Evolutionary conservation across 30 jellyfish, hydroid and myxozoan species (phyloP).

Genomic region (Turritopsis dohrnii): DNA sequence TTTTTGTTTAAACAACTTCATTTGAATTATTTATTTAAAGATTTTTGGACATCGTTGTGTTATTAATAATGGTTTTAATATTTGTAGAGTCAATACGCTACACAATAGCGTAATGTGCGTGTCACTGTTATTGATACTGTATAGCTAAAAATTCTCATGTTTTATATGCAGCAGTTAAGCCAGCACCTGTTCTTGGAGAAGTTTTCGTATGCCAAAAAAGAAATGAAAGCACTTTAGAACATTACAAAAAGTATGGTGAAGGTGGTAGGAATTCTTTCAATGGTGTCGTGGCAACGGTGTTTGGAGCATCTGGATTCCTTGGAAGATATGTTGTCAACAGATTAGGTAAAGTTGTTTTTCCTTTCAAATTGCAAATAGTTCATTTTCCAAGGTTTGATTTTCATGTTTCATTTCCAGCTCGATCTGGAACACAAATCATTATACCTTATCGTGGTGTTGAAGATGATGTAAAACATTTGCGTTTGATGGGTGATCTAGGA

Average conservation of each 20-base stretch:
- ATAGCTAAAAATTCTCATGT: too few species aligned
- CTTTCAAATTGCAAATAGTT: too few species aligned
- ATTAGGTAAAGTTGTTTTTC: too few species aligned
- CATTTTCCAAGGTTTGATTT: too few species aligned
- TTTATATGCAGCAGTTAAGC: not conserved
- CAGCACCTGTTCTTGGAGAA: not conserved
- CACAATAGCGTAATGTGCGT: too few species aligned
- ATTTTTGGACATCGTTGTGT: too few species aligned
- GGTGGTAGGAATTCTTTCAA: conserved; percentile 94
- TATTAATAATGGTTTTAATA: too few species aligned
- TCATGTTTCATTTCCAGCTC: conserved; percentile 56
- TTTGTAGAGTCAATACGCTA: too few species aligned
- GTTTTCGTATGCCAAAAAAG: conserved; percentile 31
- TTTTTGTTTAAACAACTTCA: too few species aligned
- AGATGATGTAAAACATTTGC: conserved; percentile 67
- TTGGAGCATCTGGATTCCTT: conserved; percentile 95
- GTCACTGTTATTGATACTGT: too few species aligned
- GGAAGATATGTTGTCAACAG: conserved; percentile 91
- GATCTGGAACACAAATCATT: conserved; percentile 80
- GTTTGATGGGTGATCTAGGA: conserved; percentile 96
- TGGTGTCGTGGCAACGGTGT: conserved; percentile 93
- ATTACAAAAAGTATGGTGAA: conserved; percentile 61
- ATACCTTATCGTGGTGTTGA: conserved; percentile 86
- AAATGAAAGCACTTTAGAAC: conserved; percentile 68
- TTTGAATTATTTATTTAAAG: too few species aligned